Conservation (phyloP, 2,888 invertebrate species). For the Phymatocera aterrima region DNA sequence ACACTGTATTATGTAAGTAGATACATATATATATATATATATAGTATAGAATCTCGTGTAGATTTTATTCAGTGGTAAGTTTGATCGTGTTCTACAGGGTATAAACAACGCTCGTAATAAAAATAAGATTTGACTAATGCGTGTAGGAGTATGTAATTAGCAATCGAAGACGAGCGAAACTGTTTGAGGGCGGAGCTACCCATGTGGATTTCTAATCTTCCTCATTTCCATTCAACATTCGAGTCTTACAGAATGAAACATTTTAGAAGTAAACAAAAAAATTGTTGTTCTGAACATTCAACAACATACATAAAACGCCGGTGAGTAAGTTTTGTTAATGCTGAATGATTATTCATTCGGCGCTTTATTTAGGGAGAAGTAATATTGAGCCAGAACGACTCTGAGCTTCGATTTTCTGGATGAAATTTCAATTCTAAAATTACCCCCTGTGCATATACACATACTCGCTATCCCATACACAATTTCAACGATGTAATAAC, state of each 20-base stretch:
- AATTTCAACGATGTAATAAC: constrained; percentile 34
- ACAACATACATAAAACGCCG: too few relatives aligned
- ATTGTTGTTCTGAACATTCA: too few relatives aligned
- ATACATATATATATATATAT: background rate
- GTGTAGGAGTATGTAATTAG: constrained; percentile 44
- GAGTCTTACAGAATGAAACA: background rate
- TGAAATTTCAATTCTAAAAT: constrained; percentile 37
- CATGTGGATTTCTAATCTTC: background rate
- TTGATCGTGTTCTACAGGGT: constrained; percentile 62
- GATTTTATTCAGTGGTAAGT: constrained; percentile 55
- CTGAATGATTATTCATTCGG: constrained; percentile 17
- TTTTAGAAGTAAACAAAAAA: too few relatives aligned
- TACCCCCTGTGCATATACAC: background rate
- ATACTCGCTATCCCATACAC: constrained; percentile 18
- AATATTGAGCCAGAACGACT: constrained; percentile 46
- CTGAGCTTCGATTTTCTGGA: constrained; percentile 5
- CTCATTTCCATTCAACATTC: background rate
- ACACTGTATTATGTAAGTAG: background rate
- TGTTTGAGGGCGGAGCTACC: background rate
- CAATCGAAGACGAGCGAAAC: constrained; percentile 8
- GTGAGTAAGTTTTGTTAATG: too few relatives aligned
- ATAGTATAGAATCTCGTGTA: constrained; percentile 50
- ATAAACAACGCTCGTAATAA: constrained; percentile 50
- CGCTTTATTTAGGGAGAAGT: constrained; percentile 15
- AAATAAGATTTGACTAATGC: constrained; percentile 49